Evolutionary conservation across 2,113 vertebrate species (phyloP).

Genomic region (Thalassarche chlororhynchos): DNA sequence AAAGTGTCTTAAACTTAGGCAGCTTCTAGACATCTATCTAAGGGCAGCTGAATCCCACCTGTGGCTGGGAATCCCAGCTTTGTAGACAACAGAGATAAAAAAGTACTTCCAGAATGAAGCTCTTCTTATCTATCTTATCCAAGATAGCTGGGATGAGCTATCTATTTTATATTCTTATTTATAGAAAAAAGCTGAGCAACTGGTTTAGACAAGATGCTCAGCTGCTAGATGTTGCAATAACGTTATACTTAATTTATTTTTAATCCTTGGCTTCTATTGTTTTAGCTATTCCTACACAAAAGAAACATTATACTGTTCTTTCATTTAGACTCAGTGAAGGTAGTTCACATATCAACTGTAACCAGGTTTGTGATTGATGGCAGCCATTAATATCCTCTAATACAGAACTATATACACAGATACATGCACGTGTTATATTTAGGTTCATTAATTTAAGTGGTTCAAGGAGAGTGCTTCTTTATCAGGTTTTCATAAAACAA

Average conservation of each 20-base stretch:
- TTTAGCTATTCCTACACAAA: neutral
- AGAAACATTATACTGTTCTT: neutral
- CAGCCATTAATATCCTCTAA: neutral
- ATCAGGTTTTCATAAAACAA: slow-evolving; percentile 47
- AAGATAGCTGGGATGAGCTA: neutral
- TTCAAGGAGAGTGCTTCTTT: slow-evolving; percentile 56
- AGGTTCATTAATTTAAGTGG: slow-evolving; percentile 42
- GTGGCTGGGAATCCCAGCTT: neutral
- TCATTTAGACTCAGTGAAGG: neutral
- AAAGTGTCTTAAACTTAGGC: neutral
- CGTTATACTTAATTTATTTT: neutral
- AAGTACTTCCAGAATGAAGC: neutral
- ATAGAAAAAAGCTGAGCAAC: neutral
- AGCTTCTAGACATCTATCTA: neutral
- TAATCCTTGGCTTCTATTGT: neutral
- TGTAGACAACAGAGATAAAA: neutral
- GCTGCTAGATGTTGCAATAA: neutral
- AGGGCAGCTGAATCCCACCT: neutral
- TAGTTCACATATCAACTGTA: neutral
- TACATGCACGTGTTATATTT: slow-evolving; percentile 11
- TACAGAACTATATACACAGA: neutral
- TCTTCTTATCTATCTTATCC: neutral
- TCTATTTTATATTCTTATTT: neutral
- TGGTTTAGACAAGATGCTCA: neutral
- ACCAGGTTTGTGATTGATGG: neutral